phyloP scores from a whole-genome alignment of 2,113 vertebrate species.

The Salvelinus alpinus region DNA sequence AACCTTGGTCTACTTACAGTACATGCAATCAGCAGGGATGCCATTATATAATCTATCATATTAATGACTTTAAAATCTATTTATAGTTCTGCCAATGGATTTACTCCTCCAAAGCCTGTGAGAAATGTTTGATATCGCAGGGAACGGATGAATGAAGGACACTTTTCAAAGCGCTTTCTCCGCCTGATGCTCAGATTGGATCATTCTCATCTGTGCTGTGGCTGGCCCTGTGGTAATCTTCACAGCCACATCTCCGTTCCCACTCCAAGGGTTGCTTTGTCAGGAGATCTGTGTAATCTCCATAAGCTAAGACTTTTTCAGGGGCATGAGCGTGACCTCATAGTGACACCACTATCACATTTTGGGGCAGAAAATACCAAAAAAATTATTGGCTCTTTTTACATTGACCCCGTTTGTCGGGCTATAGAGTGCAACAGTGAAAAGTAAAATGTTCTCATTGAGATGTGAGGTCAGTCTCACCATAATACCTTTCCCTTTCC shows the following conservation, averaged over 20 bases:
- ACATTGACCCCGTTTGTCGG: background rate
- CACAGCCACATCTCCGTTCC: background rate
- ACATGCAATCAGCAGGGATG: conserved; percentile 1
- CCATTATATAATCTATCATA: background rate
- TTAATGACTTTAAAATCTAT: conserved; percentile 21
- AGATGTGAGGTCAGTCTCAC: background rate
- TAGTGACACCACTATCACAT: conserved; percentile 14
- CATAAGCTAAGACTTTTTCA: conserved; percentile 2
- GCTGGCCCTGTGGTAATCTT: conserved; percentile 27
- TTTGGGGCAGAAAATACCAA: background rate
- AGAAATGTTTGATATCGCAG: conserved; percentile 15
- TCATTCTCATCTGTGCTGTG: conserved; percentile 27
- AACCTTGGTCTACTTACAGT: too few relatives aligned
- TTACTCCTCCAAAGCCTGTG: conserved; percentile 25
- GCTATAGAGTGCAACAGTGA: background rate
- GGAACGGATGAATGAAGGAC: conserved; percentile 22
- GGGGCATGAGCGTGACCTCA: conserved; percentile 4
- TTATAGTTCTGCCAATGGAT: conserved; percentile 9
- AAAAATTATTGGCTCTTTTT: too few relatives aligned
- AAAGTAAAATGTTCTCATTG: background rate
- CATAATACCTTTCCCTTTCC: background rate
- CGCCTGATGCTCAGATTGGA: conserved; percentile 10
- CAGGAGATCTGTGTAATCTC: conserved; percentile 38
- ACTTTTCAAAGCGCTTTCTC: conserved; percentile 3
- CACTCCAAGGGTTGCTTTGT: conserved; percentile 25